Conservation (phyloP, 2,113 vertebrate species). For the Pyrgilauda ruficollis region DNA sequence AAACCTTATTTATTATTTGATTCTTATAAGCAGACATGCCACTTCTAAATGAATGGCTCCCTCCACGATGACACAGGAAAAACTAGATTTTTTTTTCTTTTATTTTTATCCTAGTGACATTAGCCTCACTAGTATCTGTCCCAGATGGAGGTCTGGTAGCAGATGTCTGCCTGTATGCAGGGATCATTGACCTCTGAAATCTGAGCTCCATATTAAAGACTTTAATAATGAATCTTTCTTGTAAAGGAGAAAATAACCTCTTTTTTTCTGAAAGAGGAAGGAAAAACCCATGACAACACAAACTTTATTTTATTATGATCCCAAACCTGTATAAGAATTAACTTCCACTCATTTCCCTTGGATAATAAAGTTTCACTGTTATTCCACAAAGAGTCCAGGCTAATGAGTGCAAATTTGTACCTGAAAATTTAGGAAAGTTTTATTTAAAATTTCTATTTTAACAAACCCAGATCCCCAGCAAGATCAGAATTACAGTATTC, state of each 20-base stretch:
- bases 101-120: not conserved
- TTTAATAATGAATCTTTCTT: not conserved
- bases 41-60: not conserved
- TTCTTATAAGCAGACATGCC: not conserved
- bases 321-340: not conserved
- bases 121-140: slow-evolving; percentile 5
- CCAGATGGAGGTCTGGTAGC: slow-evolving; percentile 49
- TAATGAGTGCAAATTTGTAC: not conserved
- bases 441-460: not conserved
- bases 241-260: not conserved
- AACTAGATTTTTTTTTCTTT: not conserved
- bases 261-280: not conserved
- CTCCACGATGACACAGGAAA: not conserved
- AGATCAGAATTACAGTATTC: not conserved
- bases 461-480: not conserved
- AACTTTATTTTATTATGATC: not conserved
- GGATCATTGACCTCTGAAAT: slow-evolving; percentile 24
- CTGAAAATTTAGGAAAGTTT: not conserved
- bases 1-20: not conserved
- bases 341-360: not conserved
- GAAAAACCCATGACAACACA: rapidly evolving
- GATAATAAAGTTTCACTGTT: not conserved
- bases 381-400: not conserved
- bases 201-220: not conserved
- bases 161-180: slow-evolving; percentile 37